Conservation (phyloP, 2,113 vertebrate genomes). For the Plecotus auritus region DNA sequence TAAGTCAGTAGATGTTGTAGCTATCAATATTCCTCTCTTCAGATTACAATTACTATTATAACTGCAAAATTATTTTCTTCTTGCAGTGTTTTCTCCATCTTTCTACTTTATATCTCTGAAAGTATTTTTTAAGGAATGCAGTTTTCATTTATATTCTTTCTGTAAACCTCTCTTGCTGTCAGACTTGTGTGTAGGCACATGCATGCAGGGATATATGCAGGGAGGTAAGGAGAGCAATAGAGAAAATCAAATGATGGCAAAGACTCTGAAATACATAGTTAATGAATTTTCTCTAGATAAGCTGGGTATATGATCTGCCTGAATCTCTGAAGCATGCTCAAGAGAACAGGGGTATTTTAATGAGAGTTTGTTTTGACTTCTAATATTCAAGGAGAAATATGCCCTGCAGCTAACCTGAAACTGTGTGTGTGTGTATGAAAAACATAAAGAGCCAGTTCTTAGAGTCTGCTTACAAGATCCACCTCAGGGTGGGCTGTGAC, state of each 20-base stretch:
- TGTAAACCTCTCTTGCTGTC: neutral
- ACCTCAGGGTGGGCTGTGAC: neutral
- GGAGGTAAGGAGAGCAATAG: neutral
- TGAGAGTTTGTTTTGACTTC: slow-evolving; percentile 16
- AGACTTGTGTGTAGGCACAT: neutral
- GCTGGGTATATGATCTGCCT: neutral
- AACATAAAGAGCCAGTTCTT: neutral
- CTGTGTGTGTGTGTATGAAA: neutral
- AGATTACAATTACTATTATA: neutral
- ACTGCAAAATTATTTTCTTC: slow-evolving; percentile 14
- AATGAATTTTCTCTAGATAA: neutral
- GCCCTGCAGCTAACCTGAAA: neutral
- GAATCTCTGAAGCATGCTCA: slow-evolving; percentile 17
- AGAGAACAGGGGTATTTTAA: slow-evolving; percentile 16
- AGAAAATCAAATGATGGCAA: neutral
- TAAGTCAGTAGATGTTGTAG: neutral
- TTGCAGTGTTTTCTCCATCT: neutral
- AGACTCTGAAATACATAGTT: neutral
- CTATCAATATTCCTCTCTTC: neutral
- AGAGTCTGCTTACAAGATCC: neutral
- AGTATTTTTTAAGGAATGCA: neutral
- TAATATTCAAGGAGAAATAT: neutral
- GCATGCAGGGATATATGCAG: neutral
- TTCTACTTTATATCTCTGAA: neutral
- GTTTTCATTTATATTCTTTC: neutral